Base-by-base conservation (phyloP, 2,113 vertebrate genomes). In the Corynorhinus townsendii region DNA sequence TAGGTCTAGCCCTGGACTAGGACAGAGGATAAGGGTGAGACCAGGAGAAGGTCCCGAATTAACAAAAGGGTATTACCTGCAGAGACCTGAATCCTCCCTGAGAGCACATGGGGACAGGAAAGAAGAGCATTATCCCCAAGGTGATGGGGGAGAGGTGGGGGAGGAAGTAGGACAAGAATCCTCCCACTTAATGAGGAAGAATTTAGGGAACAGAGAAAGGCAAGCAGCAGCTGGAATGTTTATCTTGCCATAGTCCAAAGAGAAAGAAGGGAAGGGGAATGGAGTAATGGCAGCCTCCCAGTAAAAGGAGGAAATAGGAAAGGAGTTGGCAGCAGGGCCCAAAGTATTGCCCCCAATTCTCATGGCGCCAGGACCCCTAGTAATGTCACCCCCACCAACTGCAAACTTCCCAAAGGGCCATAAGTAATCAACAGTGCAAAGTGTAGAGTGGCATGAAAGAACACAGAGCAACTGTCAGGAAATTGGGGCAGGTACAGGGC, bases 71-170 rank as follows among this genome's bases (percentile, higher is more conserved):
- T 66, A 52, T 99, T 99, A 99, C 99, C 99, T 99, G 99, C 97
- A 99, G 98, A 97, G 99, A 99, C 98, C 99, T 99, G 99, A 99
- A 99, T 99, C 99, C 99, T 99, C 99, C 99, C 99, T 99, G 98
- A 99, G 98, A 99, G 99, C 98, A 97, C 97, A 97, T 97, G 95
- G 96, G 97, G 98, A 97, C 97, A 98, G 98, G 98, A 98, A 98
- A 98, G 93, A 97, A 98, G 96, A 98, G 94, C 89, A 81, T 97
- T 96, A 95, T 96, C 97, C 93, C 96, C 96, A 92, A 95, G 84
- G 94, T 97, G 94, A 2, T 30, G 64, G 49, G 86, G 38, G 38
- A 35, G 66, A 52, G 87, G 52, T 28, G 54, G 16, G n/a, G n/a
- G 5, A 49, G 22, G 56, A 90, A 80, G 80, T 68, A 86, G 90